Conservation (phyloP, 2,888 invertebrate species). For the Ornithoptera alexandrae region DNA sequence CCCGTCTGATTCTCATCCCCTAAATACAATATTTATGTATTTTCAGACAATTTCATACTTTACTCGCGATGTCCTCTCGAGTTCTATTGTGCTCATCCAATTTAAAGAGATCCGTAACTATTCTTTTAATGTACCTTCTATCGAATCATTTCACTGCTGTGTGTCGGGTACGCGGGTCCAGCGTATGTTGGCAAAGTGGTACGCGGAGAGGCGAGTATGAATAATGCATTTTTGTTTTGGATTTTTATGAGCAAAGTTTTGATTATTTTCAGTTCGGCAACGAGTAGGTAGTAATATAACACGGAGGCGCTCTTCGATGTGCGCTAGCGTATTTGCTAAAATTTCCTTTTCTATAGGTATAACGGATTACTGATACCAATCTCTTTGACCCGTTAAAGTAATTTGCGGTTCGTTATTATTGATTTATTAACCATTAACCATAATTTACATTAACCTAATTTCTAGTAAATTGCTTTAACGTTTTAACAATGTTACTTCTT, state of each 20-base stretch:
- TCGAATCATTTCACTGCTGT: constrained; percentile 46
- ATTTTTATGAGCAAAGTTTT: constrained; percentile 80
- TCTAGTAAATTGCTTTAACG: constrained; percentile 23
- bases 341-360: constrained; percentile 44
- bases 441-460: constrained; percentile 28
- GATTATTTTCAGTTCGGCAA: constrained; percentile 78
- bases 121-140: constrained; percentile 40
- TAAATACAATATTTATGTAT: constrained; percentile 79
- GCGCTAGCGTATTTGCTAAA: constrained; percentile 62
- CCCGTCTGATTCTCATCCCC: constrained; percentile 54
- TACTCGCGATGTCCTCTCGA: constrained; percentile 67
- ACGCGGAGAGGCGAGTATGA: constrained; percentile 73
- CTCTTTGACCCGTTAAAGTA: constrained; percentile 55
- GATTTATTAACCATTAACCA: constrained; percentile 37
- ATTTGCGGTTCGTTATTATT: constrained; percentile 49
- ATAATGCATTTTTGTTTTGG: constrained; percentile 81
- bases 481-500: constrained; percentile 23
- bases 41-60: constrained; percentile 75
- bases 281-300: constrained; percentile 62
- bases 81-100: constrained; percentile 54
- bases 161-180: constrained; percentile 45
- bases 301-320: constrained; percentile 55
- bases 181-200: constrained; percentile 51
- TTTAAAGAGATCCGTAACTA: constrained; percentile 51
- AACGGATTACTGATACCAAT: constrained; percentile 45